phyloP scores from a whole-genome alignment of 2,888 invertebrate species.

The Polymixis lichenea region DNA sequence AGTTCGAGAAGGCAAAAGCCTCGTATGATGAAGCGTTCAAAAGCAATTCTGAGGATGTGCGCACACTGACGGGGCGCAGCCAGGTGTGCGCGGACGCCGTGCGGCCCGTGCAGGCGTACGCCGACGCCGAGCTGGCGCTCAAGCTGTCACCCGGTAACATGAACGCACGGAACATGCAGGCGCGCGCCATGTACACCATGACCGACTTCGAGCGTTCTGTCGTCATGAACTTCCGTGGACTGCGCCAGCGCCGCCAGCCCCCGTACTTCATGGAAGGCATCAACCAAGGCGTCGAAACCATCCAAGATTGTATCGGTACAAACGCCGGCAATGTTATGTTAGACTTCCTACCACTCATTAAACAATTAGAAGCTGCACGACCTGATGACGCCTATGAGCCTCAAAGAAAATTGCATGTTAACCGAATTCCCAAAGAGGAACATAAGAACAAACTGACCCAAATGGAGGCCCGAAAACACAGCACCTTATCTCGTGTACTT shows the following conservation, averaged over 20 bases:
- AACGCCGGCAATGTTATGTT: conserved; percentile 86
- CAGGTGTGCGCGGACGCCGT: conserved; percentile 86
- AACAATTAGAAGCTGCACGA: conserved; percentile 77
- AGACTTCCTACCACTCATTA: conserved; percentile 85
- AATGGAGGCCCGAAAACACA: conserved; percentile 83
- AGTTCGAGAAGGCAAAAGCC: conserved; percentile 85
- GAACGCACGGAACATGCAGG: conserved; percentile 86
- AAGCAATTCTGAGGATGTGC: conserved; percentile 80
- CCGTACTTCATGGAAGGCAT: conserved; percentile 88
- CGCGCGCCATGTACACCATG: conserved; percentile 87
- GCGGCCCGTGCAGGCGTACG: conserved; percentile 83
- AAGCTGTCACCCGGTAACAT: conserved; percentile 84
- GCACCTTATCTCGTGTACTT: conserved; percentile 83
- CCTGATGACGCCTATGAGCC: conserved; percentile 76
- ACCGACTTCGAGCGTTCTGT: conserved; percentile 86
- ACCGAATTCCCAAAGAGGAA: conserved; percentile 82
- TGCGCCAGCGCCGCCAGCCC: conserved; percentile 80
- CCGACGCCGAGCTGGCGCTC: conserved; percentile 85
- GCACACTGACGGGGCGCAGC: conserved; percentile 83
- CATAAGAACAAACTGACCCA: conserved; percentile 82
- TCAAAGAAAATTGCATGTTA: conserved; percentile 76
- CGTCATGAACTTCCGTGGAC: conserved; percentile 86
- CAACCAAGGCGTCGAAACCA: conserved; percentile 86
- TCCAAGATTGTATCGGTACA: conserved; percentile 86
- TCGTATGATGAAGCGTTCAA: conserved; percentile 85